Conservation (phyloP, 2,797 vertebrate genomes). For the Coranthus polyacanthus region DNA sequence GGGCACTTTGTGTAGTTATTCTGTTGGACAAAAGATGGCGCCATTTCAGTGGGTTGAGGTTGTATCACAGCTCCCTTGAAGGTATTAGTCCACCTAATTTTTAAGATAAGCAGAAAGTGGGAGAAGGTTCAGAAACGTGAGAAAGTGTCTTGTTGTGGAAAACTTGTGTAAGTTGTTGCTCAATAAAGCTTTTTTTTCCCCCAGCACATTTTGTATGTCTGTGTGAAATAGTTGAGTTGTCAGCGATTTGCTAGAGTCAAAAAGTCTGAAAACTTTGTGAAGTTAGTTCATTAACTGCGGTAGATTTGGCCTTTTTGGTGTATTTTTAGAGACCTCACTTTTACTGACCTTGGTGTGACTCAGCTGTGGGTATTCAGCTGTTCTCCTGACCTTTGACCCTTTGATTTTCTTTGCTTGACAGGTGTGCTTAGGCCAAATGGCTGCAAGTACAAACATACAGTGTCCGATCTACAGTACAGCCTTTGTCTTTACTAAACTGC, state of each 20-base stretch:
- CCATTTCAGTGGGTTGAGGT: slow-evolving; percentile 49
- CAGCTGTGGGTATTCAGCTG: slow-evolving; percentile 61
- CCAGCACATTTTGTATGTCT: not conserved
- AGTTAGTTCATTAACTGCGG: not conserved
- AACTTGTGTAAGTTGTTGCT: not conserved
- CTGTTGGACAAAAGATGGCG: slow-evolving; percentile 65
- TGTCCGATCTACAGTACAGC: not conserved
- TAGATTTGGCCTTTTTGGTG: not conserved
- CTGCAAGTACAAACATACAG: slow-evolving; percentile 13
- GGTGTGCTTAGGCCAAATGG: slow-evolving; percentile 24
- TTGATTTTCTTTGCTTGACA: slow-evolving; percentile 33
- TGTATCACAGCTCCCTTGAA: not conserved
- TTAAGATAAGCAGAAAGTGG: not conserved
- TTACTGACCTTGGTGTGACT: slow-evolving; percentile 8
- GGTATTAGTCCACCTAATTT: not conserved
- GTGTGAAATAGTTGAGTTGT: not conserved
- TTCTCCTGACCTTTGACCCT: slow-evolving; percentile 51
- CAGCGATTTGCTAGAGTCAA: not conserved
- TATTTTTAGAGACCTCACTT: not conserved
- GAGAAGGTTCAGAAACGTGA: slow-evolving; percentile 6
- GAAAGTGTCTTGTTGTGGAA: slow-evolving; percentile 10
- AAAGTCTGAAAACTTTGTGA: not conserved
- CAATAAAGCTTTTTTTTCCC: slow-evolving; percentile 32
- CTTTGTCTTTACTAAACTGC: not conserved
- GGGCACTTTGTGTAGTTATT: slow-evolving; percentile 21